Evolutionary conservation across 2,797 vertebrate species (phyloP).

Genomic region (Pempheris klunzingeri): DNA sequence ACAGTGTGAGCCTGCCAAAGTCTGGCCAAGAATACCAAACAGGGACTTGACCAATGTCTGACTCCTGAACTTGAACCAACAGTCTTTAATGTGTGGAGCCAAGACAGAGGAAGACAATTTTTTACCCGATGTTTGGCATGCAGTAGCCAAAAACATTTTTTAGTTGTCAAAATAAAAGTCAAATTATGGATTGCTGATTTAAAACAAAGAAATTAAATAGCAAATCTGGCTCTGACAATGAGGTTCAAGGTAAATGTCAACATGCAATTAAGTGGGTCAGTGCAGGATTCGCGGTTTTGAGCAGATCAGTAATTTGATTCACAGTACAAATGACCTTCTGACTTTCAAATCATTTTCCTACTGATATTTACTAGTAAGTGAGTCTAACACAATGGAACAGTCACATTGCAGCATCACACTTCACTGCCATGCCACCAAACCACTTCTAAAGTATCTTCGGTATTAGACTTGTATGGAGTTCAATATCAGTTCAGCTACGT

Average conservation of each 20-base stretch:
- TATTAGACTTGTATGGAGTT: too few species aligned
- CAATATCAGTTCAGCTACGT: background rate
- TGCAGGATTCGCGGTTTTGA: background rate
- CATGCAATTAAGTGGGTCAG: constrained; percentile 21
- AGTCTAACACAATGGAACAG: constrained; percentile 4
- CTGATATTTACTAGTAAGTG: background rate
- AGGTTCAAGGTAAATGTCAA: constrained; percentile 33
- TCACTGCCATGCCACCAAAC: background rate
- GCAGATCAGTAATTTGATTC: constrained; percentile 27
- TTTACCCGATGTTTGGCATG: constrained; percentile 17
- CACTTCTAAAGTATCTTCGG: background rate
- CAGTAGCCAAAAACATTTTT: background rate
- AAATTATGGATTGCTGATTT: background rate
- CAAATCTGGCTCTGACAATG: too few species aligned
- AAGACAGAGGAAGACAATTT: constrained; percentile 16
- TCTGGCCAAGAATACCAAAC: constrained; percentile 66
- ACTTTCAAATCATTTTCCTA: constrained; percentile 10
- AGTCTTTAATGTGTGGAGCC: constrained; percentile 24
- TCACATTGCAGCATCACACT: background rate
- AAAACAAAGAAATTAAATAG: background rate
- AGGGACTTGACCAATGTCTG: constrained; percentile 58
- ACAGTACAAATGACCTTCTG: background rate
- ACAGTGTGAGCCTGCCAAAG: constrained; percentile 43
- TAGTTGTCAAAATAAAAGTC: background rate
- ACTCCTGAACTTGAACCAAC: constrained; percentile 54